These are phyloP conservation scores for Cephus cinctus DNA, from an alignment of 1,140 invertebrate genomes.

Conservation along the genomic window DNA sequence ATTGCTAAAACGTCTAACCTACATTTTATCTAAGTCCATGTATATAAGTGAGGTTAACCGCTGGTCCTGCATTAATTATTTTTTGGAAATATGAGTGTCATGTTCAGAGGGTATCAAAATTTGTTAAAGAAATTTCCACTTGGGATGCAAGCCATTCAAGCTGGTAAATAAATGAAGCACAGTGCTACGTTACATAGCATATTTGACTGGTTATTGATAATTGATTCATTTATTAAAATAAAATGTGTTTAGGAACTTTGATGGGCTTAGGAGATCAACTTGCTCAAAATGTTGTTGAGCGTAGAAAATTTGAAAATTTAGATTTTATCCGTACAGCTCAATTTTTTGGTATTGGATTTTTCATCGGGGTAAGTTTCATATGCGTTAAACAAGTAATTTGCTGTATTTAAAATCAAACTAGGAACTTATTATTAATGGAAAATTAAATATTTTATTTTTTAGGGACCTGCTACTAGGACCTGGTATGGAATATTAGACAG, in stretches of 20 bases:
- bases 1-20: too few species aligned
- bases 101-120: conserved; percentile 37
- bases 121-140: conserved; percentile 38
- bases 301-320: conserved; percentile 44
- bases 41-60: too few species aligned
- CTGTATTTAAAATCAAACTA: conserved; percentile 6
- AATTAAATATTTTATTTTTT: conserved; percentile 33
- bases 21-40: too few species aligned
- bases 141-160: conserved; percentile 43
- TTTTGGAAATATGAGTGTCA: conserved; percentile 22
- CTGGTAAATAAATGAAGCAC: conserved; percentile 33
- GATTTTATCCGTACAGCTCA: conserved; percentile 52
- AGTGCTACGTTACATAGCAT: conserved; percentile 6
- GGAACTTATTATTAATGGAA: conserved; percentile 3
- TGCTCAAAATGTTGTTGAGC: conserved; percentile 59
- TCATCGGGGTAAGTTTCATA: conserved; percentile 47
- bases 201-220: conserved; percentile 3
- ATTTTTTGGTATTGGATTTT: conserved; percentile 57
- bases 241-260: conserved; percentile 48
- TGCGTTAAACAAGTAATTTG: conserved; percentile 9
- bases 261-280: conserved; percentile 63
- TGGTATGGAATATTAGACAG: conserved; percentile 73
- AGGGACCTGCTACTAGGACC: conserved; percentile 69
- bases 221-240: background rate
- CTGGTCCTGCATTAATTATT: too few species aligned